Base-by-base conservation (phyloP, 2,888 invertebrate genomes). In the Halictus quadricinctus region DNA sequence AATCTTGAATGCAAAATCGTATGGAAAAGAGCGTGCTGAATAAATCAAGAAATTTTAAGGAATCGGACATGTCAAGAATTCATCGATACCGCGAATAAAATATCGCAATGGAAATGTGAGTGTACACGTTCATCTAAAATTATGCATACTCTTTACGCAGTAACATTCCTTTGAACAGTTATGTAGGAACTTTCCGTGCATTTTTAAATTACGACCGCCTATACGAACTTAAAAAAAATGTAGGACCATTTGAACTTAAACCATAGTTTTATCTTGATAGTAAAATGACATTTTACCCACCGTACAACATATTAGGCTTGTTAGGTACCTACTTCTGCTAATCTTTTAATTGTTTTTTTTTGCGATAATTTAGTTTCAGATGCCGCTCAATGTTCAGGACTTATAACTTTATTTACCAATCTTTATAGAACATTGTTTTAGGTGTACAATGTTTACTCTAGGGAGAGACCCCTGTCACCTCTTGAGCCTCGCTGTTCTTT, bases 1-100 rank as follows among this genome's bases (percentile, higher is more conserved):
- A 90, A 90, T 87, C 76, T 77, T 64, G 66, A 80, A 58, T 58
- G 58, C 60, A n/a, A 25, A 41, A 64, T 41, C 54, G 50, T 60
- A 41, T 72, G 58, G 29, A 72, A 72, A 48, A 7, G 15, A 41
- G 29, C 46, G 1, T 41, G 36, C 15, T 50, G 46, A 76, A 76
- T 54, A 69, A 85, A 64, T 41, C 46, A 64, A 25, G 12, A 29
- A 66, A 85, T 6, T 72, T 60, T 0, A 72, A 66, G 5, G 15
- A 70, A 15, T 43, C 15, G 29, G 1, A 25, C 29, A 41, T 12
- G 70, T 60, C 48, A 2, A 7, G 41, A 36, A 60, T 69, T 74
- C 58, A 21, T 70, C 72, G 15, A 29, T 21, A 7, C 13, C 46
- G 6, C n/a, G 43, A 58, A 54, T 69, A 29, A 43, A 36, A 75